Conservation (phyloP, 2,888 invertebrate species). For the Arenicola marina region DNA sequence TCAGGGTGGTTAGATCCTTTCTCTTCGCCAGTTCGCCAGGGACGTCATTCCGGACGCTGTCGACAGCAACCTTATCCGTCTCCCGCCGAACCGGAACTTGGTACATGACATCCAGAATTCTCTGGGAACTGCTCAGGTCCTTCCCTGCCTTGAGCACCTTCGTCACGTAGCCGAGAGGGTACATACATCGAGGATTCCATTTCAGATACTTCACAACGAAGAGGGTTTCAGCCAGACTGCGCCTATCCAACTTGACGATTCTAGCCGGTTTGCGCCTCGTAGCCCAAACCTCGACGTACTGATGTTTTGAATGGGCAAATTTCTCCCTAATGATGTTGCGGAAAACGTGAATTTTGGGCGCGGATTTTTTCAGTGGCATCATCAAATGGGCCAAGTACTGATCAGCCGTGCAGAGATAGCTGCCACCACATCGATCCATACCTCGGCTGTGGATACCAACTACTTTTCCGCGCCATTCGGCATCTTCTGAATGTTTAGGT, state of each 20-base stretch:
- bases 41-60: too few relatives aligned
- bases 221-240: too few relatives aligned
- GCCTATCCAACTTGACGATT: too few relatives aligned
- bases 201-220: constrained; percentile 6
- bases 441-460: background rate
- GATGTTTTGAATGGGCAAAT: background rate
- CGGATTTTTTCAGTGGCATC: constrained; percentile 2
- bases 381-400: background rate
- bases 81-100: too few relatives aligned
- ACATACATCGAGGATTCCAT: background rate
- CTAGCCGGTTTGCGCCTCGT: too few relatives aligned
- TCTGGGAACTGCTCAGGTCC: background rate
- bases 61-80: too few relatives aligned
- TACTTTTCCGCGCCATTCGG: constrained; percentile 9
- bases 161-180: constrained; percentile 1
- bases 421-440: background rate
- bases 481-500: too few relatives aligned
- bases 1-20: constrained; percentile 62
- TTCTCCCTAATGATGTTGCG: background rate
- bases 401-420: constrained; percentile 12
- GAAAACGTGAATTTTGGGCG: constrained; percentile 7
- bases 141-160: background rate
- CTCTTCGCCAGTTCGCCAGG: too few relatives aligned
- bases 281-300: too few relatives aligned
- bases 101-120: constrained; percentile 2